Conservation (phyloP, 2,888 invertebrate species). For the Nipponacmea schrenckii region DNA sequence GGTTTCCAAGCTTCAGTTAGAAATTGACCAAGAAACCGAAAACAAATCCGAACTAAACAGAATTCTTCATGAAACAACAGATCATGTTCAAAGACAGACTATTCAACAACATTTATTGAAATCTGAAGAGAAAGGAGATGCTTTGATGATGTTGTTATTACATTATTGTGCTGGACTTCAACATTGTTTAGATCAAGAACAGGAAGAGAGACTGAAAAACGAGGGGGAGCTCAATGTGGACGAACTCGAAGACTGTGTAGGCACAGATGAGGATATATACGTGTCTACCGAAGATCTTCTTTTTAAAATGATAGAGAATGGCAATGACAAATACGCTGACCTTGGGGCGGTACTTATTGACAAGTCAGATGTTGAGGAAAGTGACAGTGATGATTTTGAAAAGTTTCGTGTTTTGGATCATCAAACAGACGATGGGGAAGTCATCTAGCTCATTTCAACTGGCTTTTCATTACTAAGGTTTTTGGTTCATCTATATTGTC, state of each 20-base stretch:
- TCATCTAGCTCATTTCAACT: too few species aligned
- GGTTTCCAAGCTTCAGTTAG: conserved; percentile 81
- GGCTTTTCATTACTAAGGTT: too few species aligned
- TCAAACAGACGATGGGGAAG: not conserved
- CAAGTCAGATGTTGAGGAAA: not conserved
- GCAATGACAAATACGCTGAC: not conserved
- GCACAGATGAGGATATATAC: conserved; percentile 29
- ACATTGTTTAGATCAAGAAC: conserved; percentile 75
- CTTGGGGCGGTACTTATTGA: not conserved
- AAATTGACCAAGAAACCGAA: conserved; percentile 79
- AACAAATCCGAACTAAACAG: conserved; percentile 70
- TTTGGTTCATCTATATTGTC: too few species aligned
- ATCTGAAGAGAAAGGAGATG: conserved; percentile 88
- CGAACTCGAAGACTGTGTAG: conserved; percentile 2
- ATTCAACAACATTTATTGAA: conserved; percentile 70
- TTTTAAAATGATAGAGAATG: conserved; percentile 13
- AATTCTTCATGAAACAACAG: conserved; percentile 24
- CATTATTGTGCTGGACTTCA: conserved; percentile 95
- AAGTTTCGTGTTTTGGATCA: not conserved
- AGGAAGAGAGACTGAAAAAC: conserved; percentile 45
- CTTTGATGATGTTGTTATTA: conserved; percentile 90
- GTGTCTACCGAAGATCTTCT: conserved; percentile 35
- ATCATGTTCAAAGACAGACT: conserved; percentile 49
- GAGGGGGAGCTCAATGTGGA: conserved; percentile 14
- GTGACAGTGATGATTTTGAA: not conserved